Conservation (phyloP, 2,888 invertebrate genomes). For the Athrips mouffetella region DNA sequence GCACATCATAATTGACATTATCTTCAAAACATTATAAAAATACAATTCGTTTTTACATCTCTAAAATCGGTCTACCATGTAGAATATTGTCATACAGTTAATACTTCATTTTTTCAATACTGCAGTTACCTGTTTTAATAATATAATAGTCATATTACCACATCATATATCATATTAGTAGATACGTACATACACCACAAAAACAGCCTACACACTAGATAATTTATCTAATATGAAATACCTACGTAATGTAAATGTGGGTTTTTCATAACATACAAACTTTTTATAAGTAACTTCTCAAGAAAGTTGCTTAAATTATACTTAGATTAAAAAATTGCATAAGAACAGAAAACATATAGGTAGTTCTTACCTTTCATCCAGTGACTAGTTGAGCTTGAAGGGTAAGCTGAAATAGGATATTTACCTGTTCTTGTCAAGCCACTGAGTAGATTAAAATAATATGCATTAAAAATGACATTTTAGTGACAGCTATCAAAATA, state of each 20-base stretch:
- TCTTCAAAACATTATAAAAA: constrained; percentile 20
- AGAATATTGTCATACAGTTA: constrained; percentile 5
- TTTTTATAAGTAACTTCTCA: not conserved
- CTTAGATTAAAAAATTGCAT: not conserved
- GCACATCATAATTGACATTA: constrained; percentile 34
- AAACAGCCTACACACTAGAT: constrained; percentile 33
- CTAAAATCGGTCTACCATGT: not conserved
- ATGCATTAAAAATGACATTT: not conserved
- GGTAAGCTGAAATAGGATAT: not conserved
- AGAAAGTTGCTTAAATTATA: not conserved
- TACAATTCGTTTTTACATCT: not conserved
- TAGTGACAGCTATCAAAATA: not conserved
- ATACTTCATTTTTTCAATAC: constrained; percentile 12
- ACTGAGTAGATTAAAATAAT: not conserved
- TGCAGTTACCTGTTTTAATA: constrained; percentile 19
- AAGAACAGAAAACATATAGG: too few relatives aligned
- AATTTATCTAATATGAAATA: constrained; percentile 3
- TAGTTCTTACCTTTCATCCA: not conserved
- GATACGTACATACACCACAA: constrained; percentile 36
- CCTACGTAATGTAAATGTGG: too few relatives aligned
- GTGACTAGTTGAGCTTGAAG: constrained; percentile 8
- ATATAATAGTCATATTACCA: constrained; percentile 1
- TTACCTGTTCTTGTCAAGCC: not conserved
- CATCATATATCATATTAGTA: constrained; percentile 28
- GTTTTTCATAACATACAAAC: too few relatives aligned